Conservation (phyloP, 2,888 invertebrate genomes). For the Steromphala cineraria region DNA sequence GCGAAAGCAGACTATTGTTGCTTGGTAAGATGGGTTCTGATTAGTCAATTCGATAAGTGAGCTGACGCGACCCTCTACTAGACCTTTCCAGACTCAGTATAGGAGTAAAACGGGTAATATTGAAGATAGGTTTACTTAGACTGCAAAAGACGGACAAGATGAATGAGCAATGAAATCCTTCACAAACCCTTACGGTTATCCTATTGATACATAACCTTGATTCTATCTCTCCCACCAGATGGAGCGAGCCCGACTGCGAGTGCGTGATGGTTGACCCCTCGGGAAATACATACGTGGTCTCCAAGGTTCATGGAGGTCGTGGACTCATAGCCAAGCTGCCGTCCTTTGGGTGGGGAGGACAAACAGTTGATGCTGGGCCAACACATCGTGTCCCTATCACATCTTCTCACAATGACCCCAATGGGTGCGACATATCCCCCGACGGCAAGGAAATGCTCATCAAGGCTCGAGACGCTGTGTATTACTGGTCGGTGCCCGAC, state of each 20-base stretch:
- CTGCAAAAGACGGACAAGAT: no score
- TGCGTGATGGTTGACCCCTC: conserved; percentile 45
- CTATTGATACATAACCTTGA: no score
- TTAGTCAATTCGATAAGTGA: no score
- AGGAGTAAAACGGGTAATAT: no score
- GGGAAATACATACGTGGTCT: conserved; percentile 44
- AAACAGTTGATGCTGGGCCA: not conserved
- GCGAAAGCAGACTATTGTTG: no score
- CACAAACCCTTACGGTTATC: no score
- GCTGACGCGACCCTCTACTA: no score
- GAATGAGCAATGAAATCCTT: no score
- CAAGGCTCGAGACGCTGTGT: conserved; percentile 22
- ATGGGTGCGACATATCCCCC: conserved; percentile 33
- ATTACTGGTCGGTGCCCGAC: conserved; percentile 12
- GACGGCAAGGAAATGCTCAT: conserved; percentile 32
- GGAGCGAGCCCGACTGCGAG: conserved; percentile 43
- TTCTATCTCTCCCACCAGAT: conserved; percentile 31
- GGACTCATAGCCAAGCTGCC: conserved; percentile 40
- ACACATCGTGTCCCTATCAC: not conserved
- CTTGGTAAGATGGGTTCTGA: no score
- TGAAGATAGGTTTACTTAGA: no score
- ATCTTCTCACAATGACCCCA: conserved; percentile 14
- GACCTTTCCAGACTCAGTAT: no score
- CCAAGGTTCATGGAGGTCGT: conserved; percentile 36
- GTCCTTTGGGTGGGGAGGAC: conserved; percentile 34